These are phyloP conservation scores for Dorcus hopei DNA, from an alignment of 2,888 invertebrate genomes.

Conservation along the genomic window DNA sequence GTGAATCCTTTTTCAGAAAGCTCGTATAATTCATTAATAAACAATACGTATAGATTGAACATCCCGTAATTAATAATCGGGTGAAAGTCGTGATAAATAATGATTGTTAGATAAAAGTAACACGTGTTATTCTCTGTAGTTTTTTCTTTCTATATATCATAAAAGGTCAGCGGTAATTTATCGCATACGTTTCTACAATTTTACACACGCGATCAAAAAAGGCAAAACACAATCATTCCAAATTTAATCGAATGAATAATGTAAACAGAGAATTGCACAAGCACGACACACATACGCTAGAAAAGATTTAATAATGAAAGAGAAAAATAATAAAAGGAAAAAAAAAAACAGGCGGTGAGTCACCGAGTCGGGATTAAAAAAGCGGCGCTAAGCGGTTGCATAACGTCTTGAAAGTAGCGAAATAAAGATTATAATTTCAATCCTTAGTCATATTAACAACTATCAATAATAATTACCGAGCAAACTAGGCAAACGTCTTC, in stretches of 20 bases:
- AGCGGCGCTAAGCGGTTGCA: conserved; percentile 21
- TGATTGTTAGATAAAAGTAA: too few relatives aligned
- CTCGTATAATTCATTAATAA: too few relatives aligned
- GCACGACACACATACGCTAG: conserved; percentile 2
- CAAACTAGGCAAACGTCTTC: conserved; percentile 47
- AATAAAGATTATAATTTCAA: conserved; percentile 22
- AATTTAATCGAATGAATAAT: conserved; percentile 14
- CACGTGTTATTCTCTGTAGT: too few relatives aligned
- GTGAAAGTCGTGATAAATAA: too few relatives aligned
- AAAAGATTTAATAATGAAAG: neutral
- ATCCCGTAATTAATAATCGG: too few relatives aligned
- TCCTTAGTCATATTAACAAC: conserved; percentile 25
- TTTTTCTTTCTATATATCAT: too few relatives aligned
- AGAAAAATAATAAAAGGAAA: conserved; percentile 3
- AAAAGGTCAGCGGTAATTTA: too few relatives aligned
- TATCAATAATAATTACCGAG: conserved; percentile 36
- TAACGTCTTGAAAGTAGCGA: conserved; percentile 21
- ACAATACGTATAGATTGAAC: too few relatives aligned
- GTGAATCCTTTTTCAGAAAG: too few relatives aligned
- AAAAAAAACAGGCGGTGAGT: conserved; percentile 9
- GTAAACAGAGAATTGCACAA: conserved; percentile 12
- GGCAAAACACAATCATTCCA: conserved; percentile 10
- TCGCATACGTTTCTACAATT: neutral
- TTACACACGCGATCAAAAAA: conserved; percentile 4
- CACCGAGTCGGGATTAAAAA: conserved; percentile 4